Evolutionary conservation across 2,888 invertebrate species (phyloP).

Genomic region (Dichetophora obliterata): DNA sequence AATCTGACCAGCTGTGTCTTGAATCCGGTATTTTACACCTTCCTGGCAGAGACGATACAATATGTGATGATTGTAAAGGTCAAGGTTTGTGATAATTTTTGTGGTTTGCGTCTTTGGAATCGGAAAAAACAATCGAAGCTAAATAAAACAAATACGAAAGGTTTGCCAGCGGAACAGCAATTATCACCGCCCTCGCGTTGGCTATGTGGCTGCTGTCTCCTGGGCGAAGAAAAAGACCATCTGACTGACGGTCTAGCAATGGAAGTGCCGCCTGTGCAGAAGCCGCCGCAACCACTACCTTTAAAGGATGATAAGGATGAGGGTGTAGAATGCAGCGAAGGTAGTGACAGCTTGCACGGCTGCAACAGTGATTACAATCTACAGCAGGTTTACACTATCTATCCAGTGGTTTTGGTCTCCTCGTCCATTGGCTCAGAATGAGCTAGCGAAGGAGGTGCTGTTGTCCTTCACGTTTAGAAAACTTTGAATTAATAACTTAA

Average conservation of each 20-base stretch:
- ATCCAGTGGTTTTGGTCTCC: conserved; percentile 32
- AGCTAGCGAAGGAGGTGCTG: neutral
- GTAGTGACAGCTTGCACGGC: conserved; percentile 21
- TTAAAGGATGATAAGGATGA: conserved; percentile 45
- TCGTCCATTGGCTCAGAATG: conserved; percentile 10
- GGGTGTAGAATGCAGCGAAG: conserved; percentile 48
- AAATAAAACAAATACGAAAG: neutral
- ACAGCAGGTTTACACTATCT: conserved; percentile 46
- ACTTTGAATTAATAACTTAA: no score
- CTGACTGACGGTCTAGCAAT: neutral
- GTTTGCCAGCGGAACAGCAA: neutral
- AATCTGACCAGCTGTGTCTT: conserved; percentile 72
- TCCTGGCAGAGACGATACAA: conserved; percentile 72
- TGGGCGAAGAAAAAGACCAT: neutral
- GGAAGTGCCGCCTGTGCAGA: neutral
- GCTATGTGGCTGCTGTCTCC: conserved; percentile 42
- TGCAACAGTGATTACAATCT: conserved; percentile 30
- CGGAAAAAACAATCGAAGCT: no score
- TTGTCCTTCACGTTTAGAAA: no score
- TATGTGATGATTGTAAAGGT: conserved; percentile 49
- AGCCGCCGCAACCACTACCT: neutral
- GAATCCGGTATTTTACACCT: conserved; percentile 75
- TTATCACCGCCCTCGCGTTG: neutral
- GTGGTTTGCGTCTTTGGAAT: conserved; percentile 44
- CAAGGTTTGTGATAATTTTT: conserved; percentile 41